Evolutionary conservation across 1,140 invertebrate genomes (phyloP), one percentile per base, ranked within the genome.

Genomic region (Bombyx mandarina): DNA sequence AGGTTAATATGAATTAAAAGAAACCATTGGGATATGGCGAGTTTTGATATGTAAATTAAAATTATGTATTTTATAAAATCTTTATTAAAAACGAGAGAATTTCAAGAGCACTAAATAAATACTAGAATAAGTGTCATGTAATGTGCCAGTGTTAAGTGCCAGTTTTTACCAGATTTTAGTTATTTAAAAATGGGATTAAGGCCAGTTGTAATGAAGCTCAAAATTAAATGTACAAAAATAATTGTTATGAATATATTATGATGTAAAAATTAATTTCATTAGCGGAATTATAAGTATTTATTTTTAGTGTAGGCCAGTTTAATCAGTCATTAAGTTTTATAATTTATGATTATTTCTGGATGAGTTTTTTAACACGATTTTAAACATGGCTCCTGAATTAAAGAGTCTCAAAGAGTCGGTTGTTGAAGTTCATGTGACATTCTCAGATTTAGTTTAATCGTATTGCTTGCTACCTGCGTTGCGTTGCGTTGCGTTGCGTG

Each of bases 191-290:
- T 77, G 79, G 81, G 83, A 83, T 82, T 54, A 65, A 58, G 83
- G 83, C 83, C 83, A 86, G 83, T 86, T 61, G 60, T 71, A 64
- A 67, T 63, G 70, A 81, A 73, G 79, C 79, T 86, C 79, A 78
- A 86, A 83, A 84, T 86, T 78, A 64, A 75, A 74, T 84, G 82
- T 86, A 86, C 78, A 86, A 82, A 86, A 68, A 65, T 51, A 51
- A 51, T 51, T 51, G 5, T 6, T 51, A 8, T 7, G 18, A 35
- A 57, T 65, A 65, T 56, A 61, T 57, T 18, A 52, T 45, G 12
- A 9, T 35, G 43, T 56, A 56, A 22, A 52, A 22, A 42, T 18
- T 45, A 12, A 57, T 59, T 53, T 56, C n/a, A 55, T 52, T 51
- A 52, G 7, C 43, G 48, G 57, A 57, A 55, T 54, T 54, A 60